These are phyloP conservation scores for Tenebrosternarchus preto DNA, from an alignment of 2,113 vertebrate species.

Conservation along the genomic window DNA sequence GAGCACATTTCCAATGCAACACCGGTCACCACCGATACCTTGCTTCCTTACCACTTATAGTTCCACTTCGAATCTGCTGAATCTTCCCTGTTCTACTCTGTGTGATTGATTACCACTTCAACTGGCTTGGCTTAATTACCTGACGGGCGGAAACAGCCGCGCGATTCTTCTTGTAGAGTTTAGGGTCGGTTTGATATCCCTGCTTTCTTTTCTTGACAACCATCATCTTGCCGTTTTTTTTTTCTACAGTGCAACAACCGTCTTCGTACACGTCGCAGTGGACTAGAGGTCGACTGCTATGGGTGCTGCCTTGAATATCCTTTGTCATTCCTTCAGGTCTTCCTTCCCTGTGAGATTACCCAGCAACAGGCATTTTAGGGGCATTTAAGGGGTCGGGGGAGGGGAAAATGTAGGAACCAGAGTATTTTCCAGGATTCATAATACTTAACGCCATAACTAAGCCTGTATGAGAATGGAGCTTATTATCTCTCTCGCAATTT, in stretches of 20 bases:
- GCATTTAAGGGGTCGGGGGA: too few relatives aligned
- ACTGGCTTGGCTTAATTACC: slow-evolving; percentile 58
- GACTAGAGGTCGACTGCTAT: neutral
- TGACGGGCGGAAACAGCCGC: slow-evolving; percentile 22
- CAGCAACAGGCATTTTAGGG: neutral
- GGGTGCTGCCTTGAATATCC: slow-evolving; percentile 36
- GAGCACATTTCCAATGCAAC: neutral
- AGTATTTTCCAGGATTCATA: neutral
- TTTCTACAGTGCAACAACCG: neutral
- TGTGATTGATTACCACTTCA: slow-evolving; percentile 27
- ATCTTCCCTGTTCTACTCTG: neutral
- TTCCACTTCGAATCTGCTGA: neutral
- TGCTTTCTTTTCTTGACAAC: too few relatives aligned
- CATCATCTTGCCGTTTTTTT: neutral
- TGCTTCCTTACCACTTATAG: neutral
- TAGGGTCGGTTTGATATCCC: slow-evolving; percentile 26
- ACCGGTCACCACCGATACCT: neutral
- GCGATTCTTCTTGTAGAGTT: slow-evolving; percentile 23
- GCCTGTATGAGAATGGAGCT: neutral
- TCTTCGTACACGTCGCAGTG: neutral
- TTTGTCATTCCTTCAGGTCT: neutral
- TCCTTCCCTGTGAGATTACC: neutral
- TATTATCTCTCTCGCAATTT: neutral
- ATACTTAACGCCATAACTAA: neutral
- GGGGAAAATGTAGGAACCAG: neutral